phyloP scores from a whole-genome alignment of 2,888 invertebrate species.

The Mallateleia sp. region DNA sequence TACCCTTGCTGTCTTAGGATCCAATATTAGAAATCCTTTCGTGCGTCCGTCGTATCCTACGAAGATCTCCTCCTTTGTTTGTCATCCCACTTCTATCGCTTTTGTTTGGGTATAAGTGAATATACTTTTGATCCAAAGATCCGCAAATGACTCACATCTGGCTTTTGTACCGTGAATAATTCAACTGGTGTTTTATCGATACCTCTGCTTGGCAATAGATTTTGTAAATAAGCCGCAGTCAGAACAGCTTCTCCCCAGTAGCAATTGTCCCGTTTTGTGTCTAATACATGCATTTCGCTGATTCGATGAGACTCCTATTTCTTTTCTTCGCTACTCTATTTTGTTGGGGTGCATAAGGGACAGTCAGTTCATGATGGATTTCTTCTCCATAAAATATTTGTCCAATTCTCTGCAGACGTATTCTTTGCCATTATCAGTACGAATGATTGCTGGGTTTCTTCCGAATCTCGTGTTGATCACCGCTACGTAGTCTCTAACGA shows the following conservation, averaged over 20 bases:
- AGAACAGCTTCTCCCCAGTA: conserved; percentile 21
- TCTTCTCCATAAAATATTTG: conserved; percentile 40
- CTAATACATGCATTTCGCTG: conserved; percentile 38
- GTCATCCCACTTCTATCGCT: conserved; percentile 31
- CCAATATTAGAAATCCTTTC: too few relatives aligned
- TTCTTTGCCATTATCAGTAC: conserved; percentile 48
- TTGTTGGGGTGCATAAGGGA: conserved; percentile 26
- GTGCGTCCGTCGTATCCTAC: too few relatives aligned
- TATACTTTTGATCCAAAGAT: conserved; percentile 18
- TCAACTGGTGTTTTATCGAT: neutral
- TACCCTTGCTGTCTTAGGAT: too few relatives aligned
- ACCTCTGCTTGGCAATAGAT: neutral
- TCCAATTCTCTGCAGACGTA: conserved; percentile 38
- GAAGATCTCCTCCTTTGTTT: conserved; percentile 8
- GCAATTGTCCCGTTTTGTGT: neutral
- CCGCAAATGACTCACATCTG: neutral
- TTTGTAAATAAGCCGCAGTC: conserved; percentile 13
- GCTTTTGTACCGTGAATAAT: conserved; percentile 14
- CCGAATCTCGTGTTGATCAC: conserved; percentile 48
- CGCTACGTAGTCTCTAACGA: conserved; percentile 57
- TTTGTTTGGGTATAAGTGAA: conserved; percentile 19
- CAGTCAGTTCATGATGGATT: conserved; percentile 23
- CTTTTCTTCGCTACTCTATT: conserved; percentile 33
- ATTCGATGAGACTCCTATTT: conserved; percentile 16
- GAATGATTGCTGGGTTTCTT: conserved; percentile 26